Conservation (phyloP, 1,140 invertebrate genomes). For the Drosophila teissieri region DNA sequence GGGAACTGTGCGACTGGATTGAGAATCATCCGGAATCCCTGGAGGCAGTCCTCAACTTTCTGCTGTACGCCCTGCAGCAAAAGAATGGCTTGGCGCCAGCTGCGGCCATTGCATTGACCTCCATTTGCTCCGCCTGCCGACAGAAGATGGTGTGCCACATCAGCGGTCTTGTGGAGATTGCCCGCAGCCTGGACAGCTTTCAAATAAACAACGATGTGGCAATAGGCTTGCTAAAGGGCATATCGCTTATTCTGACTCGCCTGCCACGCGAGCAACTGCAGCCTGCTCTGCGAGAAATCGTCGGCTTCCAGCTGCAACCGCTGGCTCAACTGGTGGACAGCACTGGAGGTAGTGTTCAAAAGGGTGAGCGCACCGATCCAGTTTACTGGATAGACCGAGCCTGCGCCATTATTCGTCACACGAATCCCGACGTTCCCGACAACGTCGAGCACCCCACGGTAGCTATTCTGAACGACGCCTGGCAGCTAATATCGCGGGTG, state of each 20-base stretch:
- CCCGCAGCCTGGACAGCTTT: slow-evolving; percentile 91
- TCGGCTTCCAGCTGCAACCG: slow-evolving; percentile 90
- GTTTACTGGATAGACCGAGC: slow-evolving; percentile 96
- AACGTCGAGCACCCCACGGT: slow-evolving; percentile 92
- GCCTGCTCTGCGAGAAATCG: slow-evolving; percentile 91
- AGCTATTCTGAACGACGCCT: slow-evolving; percentile 92
- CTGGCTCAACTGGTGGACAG: slow-evolving; percentile 86
- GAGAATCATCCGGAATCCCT: slow-evolving; percentile 93
- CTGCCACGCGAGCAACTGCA: slow-evolving; percentile 88
- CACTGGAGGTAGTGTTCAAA: slow-evolving; percentile 66
- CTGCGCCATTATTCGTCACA: slow-evolving; percentile 94
- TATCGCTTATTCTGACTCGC: slow-evolving; percentile 88
- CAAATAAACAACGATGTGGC: slow-evolving; percentile 92
- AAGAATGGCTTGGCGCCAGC: slow-evolving; percentile 90
- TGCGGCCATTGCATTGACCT: slow-evolving; percentile 89
- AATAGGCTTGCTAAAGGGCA: slow-evolving; percentile 92
- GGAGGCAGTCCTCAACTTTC: slow-evolving; percentile 92
- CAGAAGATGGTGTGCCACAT: slow-evolving; percentile 93
- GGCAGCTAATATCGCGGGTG: slow-evolving; percentile 93
- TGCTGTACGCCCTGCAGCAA: slow-evolving; percentile 90
- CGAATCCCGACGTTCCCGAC: slow-evolving; percentile 87
- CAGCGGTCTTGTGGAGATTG: slow-evolving; percentile 91
- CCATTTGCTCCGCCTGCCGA: slow-evolving; percentile 91
- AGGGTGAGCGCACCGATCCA: slow-evolving; percentile 90
- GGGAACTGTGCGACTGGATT: slow-evolving; percentile 98